Conservation (phyloP, 1,140 invertebrate species). For the Sinonovacula constricta region DNA sequence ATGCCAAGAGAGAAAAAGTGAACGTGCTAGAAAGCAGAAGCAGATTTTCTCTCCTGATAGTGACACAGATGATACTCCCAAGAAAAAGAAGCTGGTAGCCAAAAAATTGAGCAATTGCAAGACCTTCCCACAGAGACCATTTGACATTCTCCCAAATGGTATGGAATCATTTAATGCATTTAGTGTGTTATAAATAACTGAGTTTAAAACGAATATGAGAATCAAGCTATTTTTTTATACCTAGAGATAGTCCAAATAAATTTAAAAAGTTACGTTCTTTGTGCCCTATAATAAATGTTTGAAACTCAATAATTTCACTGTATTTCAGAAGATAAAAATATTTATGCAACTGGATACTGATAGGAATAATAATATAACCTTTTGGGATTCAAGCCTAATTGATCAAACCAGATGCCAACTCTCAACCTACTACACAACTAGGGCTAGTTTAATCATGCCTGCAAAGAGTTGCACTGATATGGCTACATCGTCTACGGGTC, state of each 20-base stretch:
- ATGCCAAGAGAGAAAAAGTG: conserved; percentile 17
- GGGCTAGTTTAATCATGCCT: too few species aligned
- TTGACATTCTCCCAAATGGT: conserved; percentile 43
- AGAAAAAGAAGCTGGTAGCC: conserved; percentile 1
- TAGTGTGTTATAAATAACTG: background rate
- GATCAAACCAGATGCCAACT: too few species aligned
- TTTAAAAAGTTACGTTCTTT: background rate
- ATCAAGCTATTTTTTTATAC: background rate
- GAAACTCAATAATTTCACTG: background rate
- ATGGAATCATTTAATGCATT: background rate
- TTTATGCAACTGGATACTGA: too few species aligned
- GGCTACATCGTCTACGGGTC: too few species aligned
- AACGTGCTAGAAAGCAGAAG: conserved; percentile 35
- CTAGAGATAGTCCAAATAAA: background rate
- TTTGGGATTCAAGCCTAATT: too few species aligned
- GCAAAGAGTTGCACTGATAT: too few species aligned
- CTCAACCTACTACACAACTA: too few species aligned
- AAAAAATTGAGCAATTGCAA: conserved; percentile 4
- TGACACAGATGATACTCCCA: conserved; percentile 4
- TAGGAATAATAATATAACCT: too few species aligned
- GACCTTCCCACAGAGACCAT: conserved; percentile 4
- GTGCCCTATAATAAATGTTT: background rate
- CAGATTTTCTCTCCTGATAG: conserved; percentile 35
- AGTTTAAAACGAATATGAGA: background rate
- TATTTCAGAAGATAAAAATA: background rate